Conservation (phyloP, 2,888 invertebrate genomes). For the Graphium colonna region DNA sequence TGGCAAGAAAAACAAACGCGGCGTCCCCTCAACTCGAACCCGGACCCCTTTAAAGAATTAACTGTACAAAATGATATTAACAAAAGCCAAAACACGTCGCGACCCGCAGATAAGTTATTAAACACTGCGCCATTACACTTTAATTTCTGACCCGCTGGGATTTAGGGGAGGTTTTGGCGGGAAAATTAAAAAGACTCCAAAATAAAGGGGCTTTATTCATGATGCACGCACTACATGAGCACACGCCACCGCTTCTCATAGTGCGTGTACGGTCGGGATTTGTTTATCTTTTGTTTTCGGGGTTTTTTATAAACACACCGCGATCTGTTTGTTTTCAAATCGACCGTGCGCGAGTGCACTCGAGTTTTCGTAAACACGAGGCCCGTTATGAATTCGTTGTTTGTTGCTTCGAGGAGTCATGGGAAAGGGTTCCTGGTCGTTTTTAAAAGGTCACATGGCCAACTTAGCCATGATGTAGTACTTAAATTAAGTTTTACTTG, state of each 20-base stretch:
- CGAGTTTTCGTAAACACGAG: conserved; percentile 47
- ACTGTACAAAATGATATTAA: conserved; percentile 71
- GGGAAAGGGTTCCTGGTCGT: conserved; percentile 56
- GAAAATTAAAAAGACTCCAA: conserved; percentile 64
- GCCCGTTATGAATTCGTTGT: conserved; percentile 42
- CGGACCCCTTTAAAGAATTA: conserved; percentile 48
- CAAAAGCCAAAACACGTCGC: conserved; percentile 64
- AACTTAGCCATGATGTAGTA: too few species aligned
- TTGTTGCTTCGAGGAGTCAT: conserved; percentile 50
- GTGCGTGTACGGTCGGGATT: conserved; percentile 47
- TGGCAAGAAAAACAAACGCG: background rate
- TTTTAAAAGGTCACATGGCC: too few species aligned
- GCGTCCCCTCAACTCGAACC: conserved; percentile 21
- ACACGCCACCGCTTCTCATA: too few species aligned
- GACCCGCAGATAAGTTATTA: conserved; percentile 76
- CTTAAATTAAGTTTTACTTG: too few species aligned
- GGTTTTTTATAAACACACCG: conserved; percentile 44
- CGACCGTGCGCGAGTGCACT: conserved; percentile 61
- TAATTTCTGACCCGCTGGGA: conserved; percentile 73
- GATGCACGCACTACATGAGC: conserved; percentile 37
- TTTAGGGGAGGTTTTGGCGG: conserved; percentile 43
- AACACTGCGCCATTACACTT: conserved; percentile 77
- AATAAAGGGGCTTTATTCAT: conserved; percentile 64
- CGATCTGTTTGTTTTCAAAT: conserved; percentile 69
- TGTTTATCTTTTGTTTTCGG: conserved; percentile 29